These are phyloP conservation scores for Diorhabda carinulata DNA, from an alignment of 1,140 invertebrate genomes.

Conservation along the genomic window DNA sequence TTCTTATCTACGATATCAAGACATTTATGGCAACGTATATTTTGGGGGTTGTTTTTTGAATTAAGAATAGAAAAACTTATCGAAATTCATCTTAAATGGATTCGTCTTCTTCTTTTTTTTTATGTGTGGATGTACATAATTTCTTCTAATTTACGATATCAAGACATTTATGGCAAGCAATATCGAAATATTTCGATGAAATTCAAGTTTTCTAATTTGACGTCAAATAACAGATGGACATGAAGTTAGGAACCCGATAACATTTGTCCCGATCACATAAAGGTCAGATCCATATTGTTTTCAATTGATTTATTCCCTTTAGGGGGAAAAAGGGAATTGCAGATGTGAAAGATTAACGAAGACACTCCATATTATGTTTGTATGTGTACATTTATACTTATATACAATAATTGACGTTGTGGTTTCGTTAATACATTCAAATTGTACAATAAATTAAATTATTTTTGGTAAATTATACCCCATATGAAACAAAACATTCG, in stretches of 20 bases:
- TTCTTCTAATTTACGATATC: not conserved
- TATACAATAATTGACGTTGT: no score
- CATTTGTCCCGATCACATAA: conserved; percentile 28
- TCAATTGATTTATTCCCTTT: conserved; percentile 29
- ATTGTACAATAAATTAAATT: no score
- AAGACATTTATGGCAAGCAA: conserved; percentile 8
- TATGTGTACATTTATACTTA: not conserved
- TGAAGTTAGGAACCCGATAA: conserved; percentile 11
- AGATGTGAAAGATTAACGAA: conserved; percentile 2
- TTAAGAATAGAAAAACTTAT: no score
- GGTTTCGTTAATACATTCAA: no score
- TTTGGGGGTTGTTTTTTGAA: no score
- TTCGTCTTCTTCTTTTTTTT: no score
- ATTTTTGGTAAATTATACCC: no score
- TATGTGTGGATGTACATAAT: not conserved
- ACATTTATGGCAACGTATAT: conserved; percentile 5
- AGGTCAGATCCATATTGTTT: conserved; percentile 35
- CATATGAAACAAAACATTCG: no score
- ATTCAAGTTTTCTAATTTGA: conserved; percentile 16
- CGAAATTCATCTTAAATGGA: no score
- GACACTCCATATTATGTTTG: not conserved
- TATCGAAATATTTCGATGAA: conserved; percentile 7
- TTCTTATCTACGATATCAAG: not conserved
- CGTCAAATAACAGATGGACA: conserved; percentile 18
- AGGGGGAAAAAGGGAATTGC: conserved; percentile 6